Base-by-base conservation (phyloP, 2,797 vertebrate species). In the Chelonia mydas region DNA sequence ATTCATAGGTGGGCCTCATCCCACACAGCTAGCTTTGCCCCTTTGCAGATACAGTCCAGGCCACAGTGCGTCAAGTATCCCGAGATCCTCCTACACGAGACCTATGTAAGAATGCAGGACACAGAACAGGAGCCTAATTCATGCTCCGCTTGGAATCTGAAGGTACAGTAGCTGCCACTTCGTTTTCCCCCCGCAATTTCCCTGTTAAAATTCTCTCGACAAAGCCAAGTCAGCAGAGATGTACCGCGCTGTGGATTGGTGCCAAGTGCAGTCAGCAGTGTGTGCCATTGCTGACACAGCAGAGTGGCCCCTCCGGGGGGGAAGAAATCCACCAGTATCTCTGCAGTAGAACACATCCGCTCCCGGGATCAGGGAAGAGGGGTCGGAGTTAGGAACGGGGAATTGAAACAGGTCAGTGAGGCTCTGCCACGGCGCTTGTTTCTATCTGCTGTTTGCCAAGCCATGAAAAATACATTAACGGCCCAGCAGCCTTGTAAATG, bases 381-480 rank as follows among this genome's bases (percentile, higher is more conserved):
- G 77, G 51, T 17, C 91, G 65, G 95, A 54, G 65, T 86, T 78
- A 94, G 92, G 81, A 95, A 95, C 33, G 55, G 33, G 80, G 92
- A 93, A 97, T 92, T 96, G 95, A 97, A 97, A 96, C 50, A 95
- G 86, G 86, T 51, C 47, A 37, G 77, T 78, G 87, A 92, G 93
- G 81, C 51, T 89, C 83, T 85, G 17, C 90, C 94, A 94, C 95
- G 84, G 86, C 89, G 57, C 83, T 86, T 59, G 19, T 91, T 97
- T 96, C 86, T 97, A 86, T 97, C 97, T 97, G 92, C 91, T 97
- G 96, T 97, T 97, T 97, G 96, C 89, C 2, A 1, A 96, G 95
- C 96, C 93, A 96, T 92, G 87, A 97, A 98, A 98, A 98, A 97
- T 96, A 96, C 93, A 97, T 96, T 93, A 95, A 93, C 87, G 12